phyloP scores from a whole-genome alignment of 2,113 vertebrate genomes.

The Chinchilla lanigera region DNA sequence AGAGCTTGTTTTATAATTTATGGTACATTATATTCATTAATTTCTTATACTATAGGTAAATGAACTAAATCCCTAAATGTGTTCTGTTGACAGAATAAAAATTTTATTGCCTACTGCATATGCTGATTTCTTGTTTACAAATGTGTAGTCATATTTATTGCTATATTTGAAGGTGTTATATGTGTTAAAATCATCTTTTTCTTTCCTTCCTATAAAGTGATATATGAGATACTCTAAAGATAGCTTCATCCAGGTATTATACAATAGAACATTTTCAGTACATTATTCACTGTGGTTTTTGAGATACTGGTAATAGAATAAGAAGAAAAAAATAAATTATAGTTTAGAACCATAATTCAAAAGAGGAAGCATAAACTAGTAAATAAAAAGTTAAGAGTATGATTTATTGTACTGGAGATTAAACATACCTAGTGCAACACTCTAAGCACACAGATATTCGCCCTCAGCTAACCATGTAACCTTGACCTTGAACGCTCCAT shows the following conservation, averaged over 20 bases:
- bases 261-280: neutral
- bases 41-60: constrained; percentile 68
- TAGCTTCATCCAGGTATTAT: constrained; percentile 24
- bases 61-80: constrained; percentile 48
- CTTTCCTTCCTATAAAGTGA: neutral
- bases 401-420: neutral
- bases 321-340: neutral
- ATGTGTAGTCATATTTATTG: constrained; percentile 10
- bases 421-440: neutral
- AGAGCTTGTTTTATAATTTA: constrained; percentile 78
- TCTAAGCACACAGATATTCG: neutral
- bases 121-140: neutral
- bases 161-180: neutral
- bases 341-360: neutral
- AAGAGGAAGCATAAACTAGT: neutral
- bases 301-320: neutral
- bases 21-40: constrained; percentile 72
- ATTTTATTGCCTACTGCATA: neutral
- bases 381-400: neutral
- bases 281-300: constrained; percentile 55
- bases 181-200: neutral
- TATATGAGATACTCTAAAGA: neutral
- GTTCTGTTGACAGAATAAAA: constrained; percentile 51
- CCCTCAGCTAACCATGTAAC: neutral
- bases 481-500: neutral